Evolutionary conservation across 2,888 invertebrate genomes (phyloP), one percentile per base, ranked within the genome.

Genomic region (Leucophenga maculata): DNA sequence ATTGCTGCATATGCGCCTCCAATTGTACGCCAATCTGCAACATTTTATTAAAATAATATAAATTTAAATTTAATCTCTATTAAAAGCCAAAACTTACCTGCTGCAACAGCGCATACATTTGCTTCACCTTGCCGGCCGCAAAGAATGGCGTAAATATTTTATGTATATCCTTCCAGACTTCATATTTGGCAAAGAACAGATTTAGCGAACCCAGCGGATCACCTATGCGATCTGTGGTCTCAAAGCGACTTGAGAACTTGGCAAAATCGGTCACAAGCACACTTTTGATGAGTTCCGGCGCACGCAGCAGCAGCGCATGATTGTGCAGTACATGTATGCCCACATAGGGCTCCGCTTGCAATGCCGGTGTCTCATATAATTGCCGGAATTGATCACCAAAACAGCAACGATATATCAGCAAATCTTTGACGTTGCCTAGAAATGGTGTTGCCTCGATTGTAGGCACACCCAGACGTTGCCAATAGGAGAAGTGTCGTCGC

Each of bases 211-310:
- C 90, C 39, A 90, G 70, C 0, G 80, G 76, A 74, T 90, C 90
- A 0, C 74, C 67, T 1, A 81, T 73, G 14, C 83, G 76, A n/a
- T 89, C 85, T 0, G 78, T 79, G 0, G 79, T 71, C 57, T 84
- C 79, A 59, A 83, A 85, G 3, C 86, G 77, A 13, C 80, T 83
- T 0, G 83, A 74, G 73, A 90, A 90, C 32, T 82, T 79, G 13
- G 83, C 79, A 69, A 90, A 90, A 64, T 90, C 90, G 55, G 87
- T 89, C 1, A 89, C 84, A 9, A 90, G 72, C 1, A 90, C 73
- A 0, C 85, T 80, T 73, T 90, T 90, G 0, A 90, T 83, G 1
- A 90, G 72, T n/a, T 88, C 88, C 0, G 88, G 88, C 52, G 90
- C 89, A 0, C 89, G 86, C 6, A 88, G 66, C 6, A 90, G 48